These are phyloP conservation scores for Leucoma salicis DNA, from an alignment of 2,888 invertebrate genomes.

Conservation along the genomic window DNA sequence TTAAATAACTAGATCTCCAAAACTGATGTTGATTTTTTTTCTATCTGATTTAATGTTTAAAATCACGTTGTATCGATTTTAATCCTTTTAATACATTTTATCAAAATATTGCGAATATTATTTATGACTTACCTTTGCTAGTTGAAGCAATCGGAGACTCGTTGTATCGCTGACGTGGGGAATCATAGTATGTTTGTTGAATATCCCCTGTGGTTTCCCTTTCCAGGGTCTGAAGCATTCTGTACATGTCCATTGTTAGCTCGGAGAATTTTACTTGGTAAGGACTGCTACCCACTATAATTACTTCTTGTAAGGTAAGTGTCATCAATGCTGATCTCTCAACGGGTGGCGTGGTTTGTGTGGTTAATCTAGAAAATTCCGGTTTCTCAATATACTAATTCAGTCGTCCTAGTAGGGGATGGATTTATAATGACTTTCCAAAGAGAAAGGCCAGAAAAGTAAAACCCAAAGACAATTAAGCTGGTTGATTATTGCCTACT, in stretches of 20 bases:
- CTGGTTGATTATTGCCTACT: no score
- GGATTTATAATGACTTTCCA: no score
- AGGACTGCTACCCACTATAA: constrained; percentile 95
- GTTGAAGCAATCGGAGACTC: constrained; percentile 71
- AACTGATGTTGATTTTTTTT: no score
- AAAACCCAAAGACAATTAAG: no score
- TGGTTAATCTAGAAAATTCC: constrained; percentile 86
- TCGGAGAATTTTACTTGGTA: constrained; percentile 98
- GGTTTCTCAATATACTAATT: no score
- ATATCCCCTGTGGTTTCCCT: constrained; percentile 93
- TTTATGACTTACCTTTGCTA: constrained; percentile 43
- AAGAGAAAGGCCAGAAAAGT: no score
- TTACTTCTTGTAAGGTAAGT: constrained; percentile 94
- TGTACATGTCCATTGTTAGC: constrained; percentile 98
- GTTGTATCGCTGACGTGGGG: constrained; percentile 76
- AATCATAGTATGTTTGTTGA: constrained; percentile 84
- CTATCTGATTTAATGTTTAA: no score
- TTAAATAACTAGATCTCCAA: no score
- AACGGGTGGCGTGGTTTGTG: constrained; percentile 87
- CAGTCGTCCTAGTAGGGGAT: no score
- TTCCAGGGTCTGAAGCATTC: constrained; percentile 97
- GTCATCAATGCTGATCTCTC: constrained; percentile 94
- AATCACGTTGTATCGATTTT: no score
- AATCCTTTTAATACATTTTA: no score
- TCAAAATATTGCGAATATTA: not conserved